Conservation (phyloP, 2,797 vertebrate species). For the Margarornis squamiger region DNA sequence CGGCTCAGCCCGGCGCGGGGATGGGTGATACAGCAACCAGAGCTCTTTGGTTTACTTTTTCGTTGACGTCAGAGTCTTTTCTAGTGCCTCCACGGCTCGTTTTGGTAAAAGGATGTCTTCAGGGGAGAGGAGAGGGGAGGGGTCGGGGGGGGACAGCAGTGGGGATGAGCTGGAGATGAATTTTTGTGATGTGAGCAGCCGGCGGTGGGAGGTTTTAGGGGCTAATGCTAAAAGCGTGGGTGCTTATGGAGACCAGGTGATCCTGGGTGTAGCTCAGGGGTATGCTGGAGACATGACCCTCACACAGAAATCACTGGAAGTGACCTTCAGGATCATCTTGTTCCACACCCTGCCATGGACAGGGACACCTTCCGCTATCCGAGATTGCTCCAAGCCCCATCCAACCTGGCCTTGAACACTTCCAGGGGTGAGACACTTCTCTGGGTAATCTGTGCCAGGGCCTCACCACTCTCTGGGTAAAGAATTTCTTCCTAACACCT, state of each 20-base stretch:
- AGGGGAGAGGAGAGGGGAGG: constrained; percentile 30
- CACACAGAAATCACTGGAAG: not conserved
- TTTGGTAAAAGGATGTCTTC: constrained; percentile 73
- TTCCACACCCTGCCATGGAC: not conserved
- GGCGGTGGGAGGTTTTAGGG: not conserved
- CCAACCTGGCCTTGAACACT: not conserved
- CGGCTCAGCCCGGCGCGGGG: not conserved
- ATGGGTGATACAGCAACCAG: constrained; percentile 58
- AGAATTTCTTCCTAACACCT: not conserved
- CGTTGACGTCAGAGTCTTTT: constrained; percentile 74
- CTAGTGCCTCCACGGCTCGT: constrained; percentile 40
- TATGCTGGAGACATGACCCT: not conserved
- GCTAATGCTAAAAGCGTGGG: not conserved
- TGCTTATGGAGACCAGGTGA: not conserved
- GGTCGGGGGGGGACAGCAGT: not conserved
- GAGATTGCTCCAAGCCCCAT: not conserved
- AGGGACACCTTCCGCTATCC: not conserved
- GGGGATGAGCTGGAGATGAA: not conserved
- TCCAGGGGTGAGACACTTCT: not conserved
- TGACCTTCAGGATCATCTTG: not conserved
- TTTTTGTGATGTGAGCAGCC: not conserved
- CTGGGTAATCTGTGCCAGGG: not conserved
- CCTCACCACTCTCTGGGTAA: not conserved
- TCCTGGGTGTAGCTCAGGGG: not conserved
- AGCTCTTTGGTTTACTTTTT: constrained; percentile 72